These are phyloP conservation scores for Zophobas morio DNA, from an alignment of 1,140 invertebrate genomes.

Conservation along the genomic window DNA sequence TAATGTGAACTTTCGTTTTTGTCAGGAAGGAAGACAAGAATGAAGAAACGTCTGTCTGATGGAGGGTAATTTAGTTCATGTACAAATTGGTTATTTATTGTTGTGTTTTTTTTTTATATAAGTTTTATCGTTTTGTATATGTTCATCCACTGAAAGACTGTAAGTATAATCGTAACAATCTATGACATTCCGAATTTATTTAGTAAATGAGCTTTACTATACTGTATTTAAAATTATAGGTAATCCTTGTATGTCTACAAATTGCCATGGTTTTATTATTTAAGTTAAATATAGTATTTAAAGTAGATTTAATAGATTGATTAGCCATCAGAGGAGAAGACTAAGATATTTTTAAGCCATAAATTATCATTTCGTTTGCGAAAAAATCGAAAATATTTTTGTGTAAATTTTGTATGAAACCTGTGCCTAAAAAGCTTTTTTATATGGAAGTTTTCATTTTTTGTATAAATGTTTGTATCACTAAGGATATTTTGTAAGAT, in stretches of 20 bases:
- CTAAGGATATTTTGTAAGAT: constrained; percentile 57
- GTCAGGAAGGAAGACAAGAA: constrained; percentile 73
- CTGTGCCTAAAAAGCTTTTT: constrained; percentile 59
- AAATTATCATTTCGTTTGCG: constrained; percentile 44
- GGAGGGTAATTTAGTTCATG: constrained; percentile 20
- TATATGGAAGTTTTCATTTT: constrained; percentile 41
- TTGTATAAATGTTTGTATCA: constrained; percentile 51
- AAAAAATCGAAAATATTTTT: constrained; percentile 45
- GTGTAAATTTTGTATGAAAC: constrained; percentile 47
- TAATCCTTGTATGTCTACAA: constrained; percentile 29
- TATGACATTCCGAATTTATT: constrained; percentile 53
- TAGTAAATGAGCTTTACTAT: constrained; percentile 35
- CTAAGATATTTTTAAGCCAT: constrained; percentile 45
- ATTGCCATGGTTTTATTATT: constrained; percentile 31
- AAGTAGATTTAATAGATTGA: constrained; percentile 44
- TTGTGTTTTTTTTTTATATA: constrained; percentile 19
- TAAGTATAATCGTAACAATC: constrained; percentile 52
- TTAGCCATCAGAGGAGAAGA: constrained; percentile 56
- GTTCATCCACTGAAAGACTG: constrained; percentile 51
- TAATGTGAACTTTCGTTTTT: background rate
- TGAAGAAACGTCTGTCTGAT: constrained; percentile 73
- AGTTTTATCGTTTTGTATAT: constrained; percentile 20
- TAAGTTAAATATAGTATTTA: constrained; percentile 41
- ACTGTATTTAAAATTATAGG: constrained; percentile 25
- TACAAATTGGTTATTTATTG: constrained; percentile 54